Percentiles rank a stretch among this genome's conserved stretches.
These are phyloP conservation scores for Philopedon plagiatum DNA, from an alignment of 2,888 invertebrate species.

Conservation along the genomic window DNA sequence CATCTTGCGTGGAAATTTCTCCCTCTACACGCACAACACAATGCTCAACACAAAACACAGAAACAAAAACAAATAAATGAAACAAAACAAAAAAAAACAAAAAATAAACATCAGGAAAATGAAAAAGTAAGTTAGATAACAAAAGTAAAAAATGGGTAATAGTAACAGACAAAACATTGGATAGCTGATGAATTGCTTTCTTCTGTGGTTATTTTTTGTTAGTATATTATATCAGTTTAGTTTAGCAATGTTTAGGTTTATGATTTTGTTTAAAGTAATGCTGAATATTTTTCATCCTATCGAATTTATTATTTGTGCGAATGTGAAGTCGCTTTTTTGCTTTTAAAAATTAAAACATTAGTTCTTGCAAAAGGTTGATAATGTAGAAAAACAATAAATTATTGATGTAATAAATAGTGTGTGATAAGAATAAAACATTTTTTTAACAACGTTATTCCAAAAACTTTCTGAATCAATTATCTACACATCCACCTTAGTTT, in stretches of 20 bases:
- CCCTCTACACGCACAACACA: constrained; percentile 73
- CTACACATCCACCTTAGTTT: no score
- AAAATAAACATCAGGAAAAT: constrained; percentile 5
- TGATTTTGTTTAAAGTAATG: not conserved
- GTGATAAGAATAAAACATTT: no score
- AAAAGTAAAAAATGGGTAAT: not conserved
- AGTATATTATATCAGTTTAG: not conserved
- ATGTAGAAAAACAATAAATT: no score
- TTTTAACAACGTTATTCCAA: no score
- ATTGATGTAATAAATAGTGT: no score
- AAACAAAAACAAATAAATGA: constrained; percentile 68
- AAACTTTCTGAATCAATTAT: no score
- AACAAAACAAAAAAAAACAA: constrained; percentile 9
- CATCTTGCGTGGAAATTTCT: constrained; percentile 87
- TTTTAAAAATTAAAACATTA: no score
- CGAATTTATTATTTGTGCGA: no score
- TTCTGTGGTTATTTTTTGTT: constrained; percentile 12
- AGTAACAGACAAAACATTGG: not conserved
- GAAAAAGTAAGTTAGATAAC: constrained; percentile 8
- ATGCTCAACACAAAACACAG: constrained; percentile 58
- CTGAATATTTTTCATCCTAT: no score
- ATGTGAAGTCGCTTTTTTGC: no score
- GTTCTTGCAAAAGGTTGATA: no score
- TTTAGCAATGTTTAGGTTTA: not conserved
- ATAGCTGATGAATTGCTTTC: not conserved